Evolutionary conservation across 2,113 vertebrate species (phyloP), one percentile per base, ranked within the genome.

Genomic region (Tragulus kanchil): DNA sequence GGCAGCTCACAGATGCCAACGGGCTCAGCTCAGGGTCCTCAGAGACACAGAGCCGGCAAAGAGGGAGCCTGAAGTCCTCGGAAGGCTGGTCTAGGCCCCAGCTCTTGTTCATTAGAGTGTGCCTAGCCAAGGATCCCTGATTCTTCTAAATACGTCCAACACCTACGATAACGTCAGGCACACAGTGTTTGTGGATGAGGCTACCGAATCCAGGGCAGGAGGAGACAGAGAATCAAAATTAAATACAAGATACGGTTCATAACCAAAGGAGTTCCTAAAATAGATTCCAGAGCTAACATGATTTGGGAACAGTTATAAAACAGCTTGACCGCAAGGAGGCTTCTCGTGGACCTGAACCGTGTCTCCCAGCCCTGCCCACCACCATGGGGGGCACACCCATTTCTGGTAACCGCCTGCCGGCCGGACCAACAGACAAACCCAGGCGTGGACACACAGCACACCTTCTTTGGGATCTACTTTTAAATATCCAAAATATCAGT

Each of bases 251-350:
- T 85, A 97, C 89, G 93, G 96, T 96, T 97, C 95, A 94, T 96
- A 97, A 97, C 89, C 96, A 97, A 97, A 97, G 86, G 85, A 90
- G 81, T 85, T 96, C 97, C 90, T 81, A 96, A 97, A 97, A 97
- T 98, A 98, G 95, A 95, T 93, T 42, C 75, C 87, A 87, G 94
- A 96, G 97, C 95, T 96, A 97, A 97, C 96, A 90, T 97, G 94
- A 95, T 98, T 97, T 96, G 94, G 94, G 97, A 97, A 97, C 97
- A 97, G 97, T 97, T 97, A 97, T 92, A 97, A 97, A 97, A 98
- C 96, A 96, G 96, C 84, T 79, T 81, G 65, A 48, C 64, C 52
- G 88, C 95, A 59, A 93, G 65, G 75, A 95, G 93, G 95, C 67
- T 59, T 84, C 84, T 61, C 50, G 15, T 21, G 61, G 94, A 42